phyloP scores from a whole-genome alignment of 2,888 invertebrate genomes.

The Drosophila mettleri region DNA sequence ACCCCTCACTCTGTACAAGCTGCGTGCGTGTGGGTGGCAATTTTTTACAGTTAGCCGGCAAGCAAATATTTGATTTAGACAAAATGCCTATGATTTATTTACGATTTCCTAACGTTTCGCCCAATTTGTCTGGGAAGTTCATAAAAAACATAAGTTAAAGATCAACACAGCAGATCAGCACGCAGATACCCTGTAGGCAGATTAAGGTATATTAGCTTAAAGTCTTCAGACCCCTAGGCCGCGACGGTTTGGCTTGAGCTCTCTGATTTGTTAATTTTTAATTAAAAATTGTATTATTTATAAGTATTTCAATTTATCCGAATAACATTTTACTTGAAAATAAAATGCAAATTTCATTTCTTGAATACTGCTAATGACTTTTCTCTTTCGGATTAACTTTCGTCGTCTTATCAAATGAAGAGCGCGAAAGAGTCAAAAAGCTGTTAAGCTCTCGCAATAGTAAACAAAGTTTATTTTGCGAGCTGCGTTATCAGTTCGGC shows the following conservation, averaged over 20 bases:
- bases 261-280: no score
- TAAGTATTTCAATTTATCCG: no score
- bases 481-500: neutral
- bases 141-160: slow-evolving; percentile 26
- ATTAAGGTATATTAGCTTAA: no score
- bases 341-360: neutral
- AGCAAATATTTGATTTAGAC: slow-evolving; percentile 65
- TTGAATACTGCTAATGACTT: neutral
- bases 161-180: neutral
- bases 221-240: no score
- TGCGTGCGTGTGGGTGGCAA: slow-evolving; percentile 54
- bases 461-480: neutral
- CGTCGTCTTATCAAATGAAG: neutral
- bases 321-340: no score
- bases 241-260: no score
- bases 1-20: neutral
- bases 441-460: slow-evolving; percentile 1
- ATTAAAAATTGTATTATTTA: no score
- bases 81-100: slow-evolving; percentile 65
- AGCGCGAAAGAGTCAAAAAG: neutral
- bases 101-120: slow-evolving; percentile 58
- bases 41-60: slow-evolving; percentile 60
- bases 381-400: neutral
- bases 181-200: neutral
- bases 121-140: slow-evolving; percentile 51